These are phyloP conservation scores for Meloidogyne exigua DNA, from an alignment of 1,140 invertebrate species.

Conservation along the genomic window DNA sequence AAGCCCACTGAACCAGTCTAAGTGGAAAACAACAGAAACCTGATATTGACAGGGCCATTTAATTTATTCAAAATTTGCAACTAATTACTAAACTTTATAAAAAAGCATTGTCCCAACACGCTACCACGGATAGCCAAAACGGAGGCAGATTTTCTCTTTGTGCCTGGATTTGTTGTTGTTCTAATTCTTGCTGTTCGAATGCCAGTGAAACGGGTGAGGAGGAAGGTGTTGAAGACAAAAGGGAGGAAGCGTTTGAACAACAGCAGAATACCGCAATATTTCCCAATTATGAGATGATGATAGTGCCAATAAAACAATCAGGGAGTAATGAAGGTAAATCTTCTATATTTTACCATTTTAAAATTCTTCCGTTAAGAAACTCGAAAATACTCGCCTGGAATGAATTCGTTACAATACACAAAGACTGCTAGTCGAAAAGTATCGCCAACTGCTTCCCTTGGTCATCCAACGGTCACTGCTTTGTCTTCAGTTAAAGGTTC, in stretches of 20 bases:
- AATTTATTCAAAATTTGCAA: not conserved
- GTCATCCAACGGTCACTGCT: not conserved
- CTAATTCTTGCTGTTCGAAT: conserved; percentile 5
- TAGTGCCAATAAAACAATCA: not conserved
- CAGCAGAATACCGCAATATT: not conserved
- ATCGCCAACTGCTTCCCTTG: not conserved
- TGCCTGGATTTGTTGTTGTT: conserved; percentile 28
- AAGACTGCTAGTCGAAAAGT: conserved; percentile 11
- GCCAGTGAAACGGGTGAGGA: not conserved
- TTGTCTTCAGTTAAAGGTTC: not conserved
- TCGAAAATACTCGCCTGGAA: conserved; percentile 21
- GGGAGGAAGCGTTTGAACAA: conserved; percentile 1
- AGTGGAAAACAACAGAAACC: not conserved
- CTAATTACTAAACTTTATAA: not conserved
- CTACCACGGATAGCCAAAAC: conserved; percentile 9
- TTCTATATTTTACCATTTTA: not conserved
- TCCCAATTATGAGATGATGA: not conserved
- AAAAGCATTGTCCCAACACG: not conserved
- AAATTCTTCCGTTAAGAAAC: not conserved
- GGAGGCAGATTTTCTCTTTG: conserved; percentile 20
- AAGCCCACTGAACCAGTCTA: not conserved
- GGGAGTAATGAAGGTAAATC: not conserved
- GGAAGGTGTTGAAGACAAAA: not conserved
- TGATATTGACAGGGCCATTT: not conserved
- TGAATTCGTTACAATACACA: conserved; percentile 4